These are phyloP conservation scores for Coregonus suidteri DNA, from an alignment of 2,797 vertebrate species.

Conservation along the genomic window DNA sequence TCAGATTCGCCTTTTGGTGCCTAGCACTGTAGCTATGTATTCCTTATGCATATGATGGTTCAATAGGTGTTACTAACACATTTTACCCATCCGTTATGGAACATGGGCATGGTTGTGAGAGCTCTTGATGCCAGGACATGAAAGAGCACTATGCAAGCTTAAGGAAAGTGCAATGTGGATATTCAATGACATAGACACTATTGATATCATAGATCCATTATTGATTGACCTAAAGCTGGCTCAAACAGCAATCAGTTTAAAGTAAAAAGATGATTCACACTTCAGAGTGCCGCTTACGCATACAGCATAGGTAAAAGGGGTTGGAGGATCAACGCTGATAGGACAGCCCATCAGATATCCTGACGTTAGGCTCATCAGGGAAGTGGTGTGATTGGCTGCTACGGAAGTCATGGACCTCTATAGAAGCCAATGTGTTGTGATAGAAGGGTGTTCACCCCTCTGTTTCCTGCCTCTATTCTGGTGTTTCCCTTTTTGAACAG, in stretches of 20 bases:
- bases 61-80: no score
- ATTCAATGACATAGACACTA: background rate
- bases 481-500: background rate
- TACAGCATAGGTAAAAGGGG: background rate
- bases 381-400: background rate
- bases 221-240: background rate
- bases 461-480: constrained; percentile 54
- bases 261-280: background rate
- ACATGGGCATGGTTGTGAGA: background rate
- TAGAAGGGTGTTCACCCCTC: constrained; percentile 1
- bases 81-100: background rate
- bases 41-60: no score
- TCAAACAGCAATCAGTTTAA: background rate
- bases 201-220: background rate
- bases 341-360: background rate
- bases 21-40: background rate
- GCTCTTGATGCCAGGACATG: background rate
- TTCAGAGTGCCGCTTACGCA: background rate
- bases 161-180: background rate
- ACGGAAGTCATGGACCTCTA: background rate
- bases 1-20: background rate
- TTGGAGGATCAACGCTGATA: background rate
- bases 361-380: background rate
- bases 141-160: background rate
- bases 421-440: background rate